These are phyloP conservation scores for Pinna nobilis DNA, from an alignment of 1,140 invertebrate species.

Conservation along the genomic window DNA sequence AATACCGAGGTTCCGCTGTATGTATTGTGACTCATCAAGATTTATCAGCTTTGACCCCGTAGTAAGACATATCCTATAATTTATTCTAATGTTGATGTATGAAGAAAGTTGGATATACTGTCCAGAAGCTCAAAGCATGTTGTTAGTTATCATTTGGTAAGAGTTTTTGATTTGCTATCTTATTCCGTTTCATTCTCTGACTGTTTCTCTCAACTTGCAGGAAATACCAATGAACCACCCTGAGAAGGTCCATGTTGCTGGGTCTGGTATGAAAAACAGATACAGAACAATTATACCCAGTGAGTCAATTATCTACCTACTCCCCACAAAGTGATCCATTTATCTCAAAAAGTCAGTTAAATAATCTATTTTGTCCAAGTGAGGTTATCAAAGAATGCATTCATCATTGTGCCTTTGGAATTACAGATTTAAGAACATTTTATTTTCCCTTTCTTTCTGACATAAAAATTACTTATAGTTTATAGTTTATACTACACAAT, in stretches of 20 bases:
- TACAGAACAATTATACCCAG: constrained; percentile 92
- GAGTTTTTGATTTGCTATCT: neutral
- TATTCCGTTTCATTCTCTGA: neutral
- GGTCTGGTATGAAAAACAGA: constrained; percentile 92
- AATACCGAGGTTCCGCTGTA: too few species aligned
- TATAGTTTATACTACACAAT: too few species aligned
- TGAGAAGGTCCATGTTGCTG: constrained; percentile 89
- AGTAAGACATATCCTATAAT: too few species aligned
- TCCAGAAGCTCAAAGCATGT: neutral
- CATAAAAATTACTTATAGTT: too few species aligned
- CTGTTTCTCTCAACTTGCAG: constrained; percentile 53
- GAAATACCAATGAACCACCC: constrained; percentile 93
- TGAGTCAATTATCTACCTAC: constrained; percentile 62
- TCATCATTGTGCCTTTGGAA: neutral
- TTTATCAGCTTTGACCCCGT: too few species aligned
- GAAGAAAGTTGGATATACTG: too few species aligned
- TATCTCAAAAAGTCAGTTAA: too few species aligned
- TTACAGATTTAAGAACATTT: neutral
- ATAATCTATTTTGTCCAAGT: too few species aligned
- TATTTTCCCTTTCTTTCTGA: neutral
- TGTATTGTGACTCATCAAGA: too few species aligned
- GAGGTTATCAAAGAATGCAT: too few species aligned
- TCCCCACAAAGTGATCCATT: too few species aligned
- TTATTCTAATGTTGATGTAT: too few species aligned
- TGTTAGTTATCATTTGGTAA: neutral